Percentiles rank a stretch among this genome's conserved stretches.
These are phyloP conservation scores for Electrophaes corylata DNA, from an alignment of 2,888 invertebrate species.

Conservation along the genomic window DNA sequence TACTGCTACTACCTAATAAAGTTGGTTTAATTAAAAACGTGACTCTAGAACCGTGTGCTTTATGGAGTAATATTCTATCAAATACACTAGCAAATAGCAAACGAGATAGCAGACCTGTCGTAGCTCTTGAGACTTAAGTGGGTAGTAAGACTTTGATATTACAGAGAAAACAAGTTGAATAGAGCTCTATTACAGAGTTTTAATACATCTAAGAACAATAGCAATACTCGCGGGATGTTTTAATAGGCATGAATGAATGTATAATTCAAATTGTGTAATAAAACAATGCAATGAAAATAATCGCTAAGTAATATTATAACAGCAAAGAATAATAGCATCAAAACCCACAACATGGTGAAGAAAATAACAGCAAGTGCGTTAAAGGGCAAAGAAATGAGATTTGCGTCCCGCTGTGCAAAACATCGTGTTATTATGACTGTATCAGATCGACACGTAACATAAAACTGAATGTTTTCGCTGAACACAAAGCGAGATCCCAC, in stretches of 20 bases:
- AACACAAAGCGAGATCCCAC: slow-evolving; percentile 45
- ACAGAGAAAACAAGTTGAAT: slow-evolving; percentile 28
- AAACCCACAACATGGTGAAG: slow-evolving; percentile 1
- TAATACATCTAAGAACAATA: slow-evolving; percentile 10
- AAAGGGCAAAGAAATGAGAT: slow-evolving; percentile 35
- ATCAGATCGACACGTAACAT: slow-evolving; percentile 55
- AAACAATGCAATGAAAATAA: no score
- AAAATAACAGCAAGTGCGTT: slow-evolving; percentile 23
- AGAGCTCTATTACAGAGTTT: slow-evolving; percentile 17
- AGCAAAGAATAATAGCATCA: slow-evolving; percentile 7
- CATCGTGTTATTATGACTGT: slow-evolving; percentile 51
- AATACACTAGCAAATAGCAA: slow-evolving; percentile 34
- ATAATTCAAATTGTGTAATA: no score
- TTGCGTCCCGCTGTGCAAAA: slow-evolving; percentile 42
- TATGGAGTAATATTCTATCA: slow-evolving; percentile 41
- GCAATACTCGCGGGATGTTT: slow-evolving; percentile 6
- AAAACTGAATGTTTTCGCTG: slow-evolving; percentile 53
- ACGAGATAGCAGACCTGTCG: slow-evolving; percentile 34
- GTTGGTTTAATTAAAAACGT: slow-evolving; percentile 72
- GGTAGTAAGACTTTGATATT: slow-evolving; percentile 35
- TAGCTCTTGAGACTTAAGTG: slow-evolving; percentile 33
- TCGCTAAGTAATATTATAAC: no score
- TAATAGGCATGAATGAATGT: not conserved
- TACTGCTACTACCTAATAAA: slow-evolving; percentile 57
- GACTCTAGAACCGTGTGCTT: slow-evolving; percentile 51